Evolutionary conservation across 2,113 vertebrate genomes (phyloP).

Genomic region (Cyanistes caeruleus): DNA sequence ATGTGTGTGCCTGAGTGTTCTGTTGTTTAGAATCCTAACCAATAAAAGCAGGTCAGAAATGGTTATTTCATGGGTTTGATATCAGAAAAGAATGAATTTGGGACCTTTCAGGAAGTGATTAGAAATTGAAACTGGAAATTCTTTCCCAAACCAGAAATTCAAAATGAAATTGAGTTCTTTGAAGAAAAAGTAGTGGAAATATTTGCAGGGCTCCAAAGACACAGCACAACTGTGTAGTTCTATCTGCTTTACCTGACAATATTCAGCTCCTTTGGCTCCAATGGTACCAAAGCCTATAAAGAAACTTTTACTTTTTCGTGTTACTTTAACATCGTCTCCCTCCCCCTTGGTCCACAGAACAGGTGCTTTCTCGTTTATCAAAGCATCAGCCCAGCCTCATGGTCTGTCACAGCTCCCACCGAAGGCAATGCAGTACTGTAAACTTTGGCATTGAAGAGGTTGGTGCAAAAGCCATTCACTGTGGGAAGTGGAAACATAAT

Average conservation of each 20-base stretch:
- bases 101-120: neutral
- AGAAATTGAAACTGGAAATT: neutral
- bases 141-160: neutral
- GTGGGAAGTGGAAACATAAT: neutral
- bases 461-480: neutral
- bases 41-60: neutral
- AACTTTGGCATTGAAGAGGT: neutral
- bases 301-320: too few species aligned
- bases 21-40: neutral
- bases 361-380: neutral
- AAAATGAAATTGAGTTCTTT: neutral
- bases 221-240: neutral
- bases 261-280: neutral
- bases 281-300: neutral
- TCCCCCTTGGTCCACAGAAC: neutral
- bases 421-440: neutral
- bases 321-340: neutral
- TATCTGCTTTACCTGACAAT: neutral
- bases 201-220: neutral
- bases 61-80: neutral
- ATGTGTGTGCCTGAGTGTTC: neutral
- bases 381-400: neutral
- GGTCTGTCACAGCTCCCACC: rapidly evolving
- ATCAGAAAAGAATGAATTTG: neutral
- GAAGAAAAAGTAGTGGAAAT: neutral